Evolutionary conservation across 2,797 vertebrate genomes (phyloP).

Genomic region (Hippocampus kuda): DNA sequence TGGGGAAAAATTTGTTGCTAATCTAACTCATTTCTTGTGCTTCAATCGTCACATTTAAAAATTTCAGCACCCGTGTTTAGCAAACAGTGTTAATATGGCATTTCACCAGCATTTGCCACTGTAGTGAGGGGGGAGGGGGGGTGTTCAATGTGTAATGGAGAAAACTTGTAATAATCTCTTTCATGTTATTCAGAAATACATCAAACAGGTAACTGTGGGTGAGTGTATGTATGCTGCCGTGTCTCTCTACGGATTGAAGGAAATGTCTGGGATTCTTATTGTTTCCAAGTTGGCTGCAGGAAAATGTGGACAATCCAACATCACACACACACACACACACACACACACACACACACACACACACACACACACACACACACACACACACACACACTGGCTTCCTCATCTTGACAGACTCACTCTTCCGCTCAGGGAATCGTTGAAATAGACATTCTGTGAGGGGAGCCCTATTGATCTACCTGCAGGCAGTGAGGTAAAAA

Average conservation of each 20-base stretch:
- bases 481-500: conserved; percentile 32
- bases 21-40: too few relatives aligned
- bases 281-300: conserved; percentile 20
- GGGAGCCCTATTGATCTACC: conserved; percentile 37
- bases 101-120: too few relatives aligned
- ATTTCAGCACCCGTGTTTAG: too few relatives aligned
- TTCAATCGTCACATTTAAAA: too few relatives aligned
- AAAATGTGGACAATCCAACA: conserved; percentile 10
- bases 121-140: too few relatives aligned
- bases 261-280: conserved; percentile 26
- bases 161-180: too few relatives aligned
- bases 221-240: not conserved
- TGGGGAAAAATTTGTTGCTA: too few relatives aligned
- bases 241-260: not conserved
- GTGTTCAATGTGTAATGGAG: too few relatives aligned
- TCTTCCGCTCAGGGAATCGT: conserved; percentile 17
- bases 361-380: conserved; percentile 2
- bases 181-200: too few relatives aligned
- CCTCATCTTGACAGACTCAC: conserved; percentile 1
- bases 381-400: too few relatives aligned
- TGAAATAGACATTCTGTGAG: conserved; percentile 29
- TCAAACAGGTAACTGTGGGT: not conserved
- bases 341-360: conserved; percentile 2
- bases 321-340: conserved; percentile 7
- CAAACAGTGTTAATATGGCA: too few relatives aligned